Conservation (phyloP, 2,113 vertebrate species). For the Orthonyx spaldingii region DNA sequence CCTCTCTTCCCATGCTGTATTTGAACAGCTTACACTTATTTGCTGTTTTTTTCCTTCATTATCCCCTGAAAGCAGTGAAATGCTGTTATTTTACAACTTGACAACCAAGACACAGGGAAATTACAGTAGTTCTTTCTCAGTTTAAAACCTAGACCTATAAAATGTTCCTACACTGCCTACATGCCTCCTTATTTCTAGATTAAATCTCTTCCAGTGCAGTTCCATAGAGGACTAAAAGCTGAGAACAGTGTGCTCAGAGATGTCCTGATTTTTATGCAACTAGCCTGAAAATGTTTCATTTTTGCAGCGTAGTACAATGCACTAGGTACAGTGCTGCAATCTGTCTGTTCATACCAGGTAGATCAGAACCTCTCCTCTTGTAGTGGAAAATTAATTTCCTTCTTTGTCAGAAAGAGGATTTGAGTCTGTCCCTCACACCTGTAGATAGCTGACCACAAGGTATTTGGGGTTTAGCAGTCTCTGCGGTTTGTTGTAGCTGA, state of each 20-base stretch:
- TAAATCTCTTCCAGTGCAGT: neutral
- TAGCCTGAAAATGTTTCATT: neutral
- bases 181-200: neutral
- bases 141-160: neutral
- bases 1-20: neutral
- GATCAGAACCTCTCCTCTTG: neutral
- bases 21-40: neutral
- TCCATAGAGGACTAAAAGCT: neutral
- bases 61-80: neutral
- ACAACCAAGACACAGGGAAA: neutral
- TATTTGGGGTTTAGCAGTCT: neutral
- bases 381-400: neutral
- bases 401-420: neutral
- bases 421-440: neutral
- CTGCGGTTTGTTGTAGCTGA: neutral
- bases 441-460: neutral
- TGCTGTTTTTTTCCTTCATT: neutral
- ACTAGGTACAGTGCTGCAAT: neutral
- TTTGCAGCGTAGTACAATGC: rapidly evolving
- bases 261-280: neutral
- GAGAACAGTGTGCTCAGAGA: neutral
- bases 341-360: neutral
- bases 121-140: neutral
- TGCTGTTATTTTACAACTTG: neutral
- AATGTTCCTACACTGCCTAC: neutral